Evolutionary conservation across 2,113 vertebrate species (phyloP).

Genomic region (Vulpes ferrilata): DNA sequence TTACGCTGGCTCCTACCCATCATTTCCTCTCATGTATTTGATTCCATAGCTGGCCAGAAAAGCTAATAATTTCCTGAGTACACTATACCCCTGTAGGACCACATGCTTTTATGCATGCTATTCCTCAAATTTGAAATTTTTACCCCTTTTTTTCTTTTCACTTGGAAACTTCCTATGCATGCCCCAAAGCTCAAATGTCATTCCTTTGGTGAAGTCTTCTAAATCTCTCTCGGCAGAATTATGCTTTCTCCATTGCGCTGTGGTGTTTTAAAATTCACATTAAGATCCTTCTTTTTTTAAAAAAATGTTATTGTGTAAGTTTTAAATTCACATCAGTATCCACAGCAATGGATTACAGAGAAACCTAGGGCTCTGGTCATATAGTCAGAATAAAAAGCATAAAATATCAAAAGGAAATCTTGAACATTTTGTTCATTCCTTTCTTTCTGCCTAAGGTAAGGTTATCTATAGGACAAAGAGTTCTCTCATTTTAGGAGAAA

Average conservation of each 20-base stretch:
- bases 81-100: not conserved
- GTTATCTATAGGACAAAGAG: not conserved
- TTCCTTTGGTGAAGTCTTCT: constrained; percentile 14
- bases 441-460: constrained; percentile 7
- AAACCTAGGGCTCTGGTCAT: not conserved
- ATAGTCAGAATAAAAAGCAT: constrained; percentile 34
- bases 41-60: not conserved
- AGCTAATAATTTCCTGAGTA: not conserved
- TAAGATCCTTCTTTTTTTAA: not conserved
- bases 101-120: not conserved
- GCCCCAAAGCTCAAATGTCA: constrained; percentile 19
- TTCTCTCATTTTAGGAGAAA: constrained; percentile 47
- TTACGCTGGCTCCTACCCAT: not conserved
- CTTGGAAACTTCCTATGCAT: not conserved
- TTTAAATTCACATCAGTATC: not conserved
- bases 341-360: not conserved
- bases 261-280: not conserved
- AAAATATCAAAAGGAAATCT: constrained; percentile 20
- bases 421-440: constrained; percentile 32
- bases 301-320: not conserved
- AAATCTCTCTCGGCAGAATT: not conserved
- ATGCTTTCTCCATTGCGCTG: not conserved
- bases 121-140: constrained; percentile 45
- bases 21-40: not conserved
- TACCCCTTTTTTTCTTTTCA: not conserved